Percentiles rank a stretch among this genome's conserved stretches.
phyloP scores from a whole-genome alignment of 2,797 vertebrate species.

The Nannoperca australis region DNA sequence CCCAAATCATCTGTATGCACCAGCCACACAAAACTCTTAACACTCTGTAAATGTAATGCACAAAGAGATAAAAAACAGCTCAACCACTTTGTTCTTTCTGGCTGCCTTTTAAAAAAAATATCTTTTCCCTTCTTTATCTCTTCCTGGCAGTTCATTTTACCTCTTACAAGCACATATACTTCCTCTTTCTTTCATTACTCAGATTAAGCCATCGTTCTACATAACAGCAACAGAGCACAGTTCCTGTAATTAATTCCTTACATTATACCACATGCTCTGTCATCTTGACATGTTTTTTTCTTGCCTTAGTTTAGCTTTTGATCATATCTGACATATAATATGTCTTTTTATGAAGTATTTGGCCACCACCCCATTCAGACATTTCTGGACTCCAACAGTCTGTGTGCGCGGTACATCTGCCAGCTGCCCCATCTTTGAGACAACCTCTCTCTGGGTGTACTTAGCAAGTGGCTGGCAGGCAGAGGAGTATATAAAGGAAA shows the following conservation, averaged over 20 bases:
- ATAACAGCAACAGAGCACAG: not conserved
- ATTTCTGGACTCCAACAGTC: conserved; percentile 13
- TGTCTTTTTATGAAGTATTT: not conserved
- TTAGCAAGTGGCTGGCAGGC: conserved; percentile 42
- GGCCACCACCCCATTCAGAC: not conserved
- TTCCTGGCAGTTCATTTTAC: not conserved
- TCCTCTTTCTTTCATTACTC: not conserved
- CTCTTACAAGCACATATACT: not conserved
- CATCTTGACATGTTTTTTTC: not conserved
- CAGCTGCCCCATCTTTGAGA: conserved; percentile 34
- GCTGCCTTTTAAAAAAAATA: conserved; percentile 12
- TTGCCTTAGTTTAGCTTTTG: not conserved
- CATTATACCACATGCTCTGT: not conserved
- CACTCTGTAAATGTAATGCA: not conserved
- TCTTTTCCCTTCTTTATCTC: not conserved
- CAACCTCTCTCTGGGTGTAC: conserved; percentile 28
- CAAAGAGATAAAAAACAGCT: conserved; percentile 5
- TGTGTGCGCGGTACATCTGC: conserved; percentile 28
- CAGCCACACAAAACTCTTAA: not conserved
- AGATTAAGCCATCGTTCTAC: not conserved
- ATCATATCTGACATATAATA: not conserved
- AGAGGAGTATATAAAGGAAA: conserved; percentile 27
- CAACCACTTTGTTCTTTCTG: not conserved
- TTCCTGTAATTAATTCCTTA: conserved; percentile 11
- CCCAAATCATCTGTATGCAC: conserved; percentile 28